Evolutionary conservation across 1,140 invertebrate species (phyloP).

Genomic region (Metaphire vulgaris): DNA sequence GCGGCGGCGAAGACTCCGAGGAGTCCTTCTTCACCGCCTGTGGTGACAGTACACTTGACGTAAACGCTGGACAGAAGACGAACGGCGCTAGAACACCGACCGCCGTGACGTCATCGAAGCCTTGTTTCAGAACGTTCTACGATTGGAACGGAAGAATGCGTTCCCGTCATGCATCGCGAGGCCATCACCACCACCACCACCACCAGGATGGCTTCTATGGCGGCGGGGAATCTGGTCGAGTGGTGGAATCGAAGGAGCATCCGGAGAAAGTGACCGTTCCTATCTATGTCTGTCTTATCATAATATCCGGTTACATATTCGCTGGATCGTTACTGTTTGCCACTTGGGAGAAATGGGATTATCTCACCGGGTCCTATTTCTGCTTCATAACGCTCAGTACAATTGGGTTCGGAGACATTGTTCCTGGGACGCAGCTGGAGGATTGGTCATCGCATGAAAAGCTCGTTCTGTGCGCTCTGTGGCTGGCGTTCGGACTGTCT

Average conservation of each 20-base stretch:
- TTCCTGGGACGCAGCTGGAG: slow-evolving; percentile 53
- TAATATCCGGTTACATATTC: slow-evolving; percentile 51
- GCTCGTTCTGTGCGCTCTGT: slow-evolving; percentile 57
- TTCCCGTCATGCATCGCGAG: not conserved
- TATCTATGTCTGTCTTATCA: slow-evolving; percentile 43
- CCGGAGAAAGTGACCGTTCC: slow-evolving; percentile 44
- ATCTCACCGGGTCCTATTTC: slow-evolving; percentile 87
- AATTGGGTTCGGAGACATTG: slow-evolving; percentile 91
- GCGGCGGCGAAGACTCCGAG: not conserved
- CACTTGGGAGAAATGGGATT: slow-evolving; percentile 58
- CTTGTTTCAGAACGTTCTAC: not conserved
- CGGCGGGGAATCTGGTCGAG: no score
- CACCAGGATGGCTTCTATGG: no score
- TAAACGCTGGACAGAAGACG: not conserved
- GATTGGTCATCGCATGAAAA: slow-evolving; percentile 45
- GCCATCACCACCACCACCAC: no score
- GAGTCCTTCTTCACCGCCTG: not conserved
- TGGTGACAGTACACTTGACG: not conserved
- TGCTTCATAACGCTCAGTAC: slow-evolving; percentile 73
- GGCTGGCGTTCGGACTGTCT: slow-evolving; percentile 77
- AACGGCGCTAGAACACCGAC: not conserved
- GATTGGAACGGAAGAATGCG: not conserved
- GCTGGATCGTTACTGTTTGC: slow-evolving; percentile 49
- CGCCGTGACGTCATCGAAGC: not conserved
- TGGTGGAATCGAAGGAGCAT: slow-evolving; percentile 15